phyloP scores from a whole-genome alignment of 2,888 invertebrate species.

The Polydrusus cervinus region DNA sequence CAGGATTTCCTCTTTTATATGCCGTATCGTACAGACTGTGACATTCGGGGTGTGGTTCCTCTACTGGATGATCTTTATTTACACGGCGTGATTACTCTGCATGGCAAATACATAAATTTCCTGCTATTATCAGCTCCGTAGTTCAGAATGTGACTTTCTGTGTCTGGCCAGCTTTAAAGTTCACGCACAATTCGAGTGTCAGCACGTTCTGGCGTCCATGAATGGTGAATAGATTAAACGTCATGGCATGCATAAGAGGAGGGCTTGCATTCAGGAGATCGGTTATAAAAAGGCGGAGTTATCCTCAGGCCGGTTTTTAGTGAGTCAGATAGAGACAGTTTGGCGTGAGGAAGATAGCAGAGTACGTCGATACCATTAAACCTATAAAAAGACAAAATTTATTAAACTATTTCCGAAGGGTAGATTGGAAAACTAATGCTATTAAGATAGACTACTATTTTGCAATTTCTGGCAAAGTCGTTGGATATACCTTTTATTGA shows the following conservation, averaged over 20 bases:
- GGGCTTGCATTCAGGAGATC: conserved; percentile 65
- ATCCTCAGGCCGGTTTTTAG: conserved; percentile 57
- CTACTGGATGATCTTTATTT: conserved; percentile 70
- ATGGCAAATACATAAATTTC: conserved; percentile 62
- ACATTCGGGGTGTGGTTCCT: conserved; percentile 73
- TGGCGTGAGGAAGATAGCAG: conserved; percentile 54
- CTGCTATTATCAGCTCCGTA: conserved; percentile 48
- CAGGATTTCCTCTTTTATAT: conserved; percentile 70
- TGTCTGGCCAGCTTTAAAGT: conserved; percentile 45
- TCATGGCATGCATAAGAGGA: conserved; percentile 65
- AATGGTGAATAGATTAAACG: conserved; percentile 54
- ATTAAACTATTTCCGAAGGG: conserved; percentile 64
- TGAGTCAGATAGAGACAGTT: conserved; percentile 57
- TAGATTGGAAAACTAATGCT: conserved; percentile 64
- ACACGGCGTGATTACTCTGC: conserved; percentile 60
- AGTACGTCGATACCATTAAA: conserved; percentile 60
- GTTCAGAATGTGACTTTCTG: conserved; percentile 51
- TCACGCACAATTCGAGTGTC: conserved; percentile 41
- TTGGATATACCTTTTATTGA: conserved; percentile 44
- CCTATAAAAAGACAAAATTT: conserved; percentile 65
- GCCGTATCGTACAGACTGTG: conserved; percentile 76
- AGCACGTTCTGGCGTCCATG: conserved; percentile 53
- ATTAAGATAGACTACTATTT: conserved; percentile 61
- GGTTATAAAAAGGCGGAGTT: conserved; percentile 69
- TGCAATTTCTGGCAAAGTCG: conserved; percentile 53